Evolutionary conservation across 2,797 vertebrate species (phyloP).

Genomic region (Ctenochaetus hawaiiensis): DNA sequence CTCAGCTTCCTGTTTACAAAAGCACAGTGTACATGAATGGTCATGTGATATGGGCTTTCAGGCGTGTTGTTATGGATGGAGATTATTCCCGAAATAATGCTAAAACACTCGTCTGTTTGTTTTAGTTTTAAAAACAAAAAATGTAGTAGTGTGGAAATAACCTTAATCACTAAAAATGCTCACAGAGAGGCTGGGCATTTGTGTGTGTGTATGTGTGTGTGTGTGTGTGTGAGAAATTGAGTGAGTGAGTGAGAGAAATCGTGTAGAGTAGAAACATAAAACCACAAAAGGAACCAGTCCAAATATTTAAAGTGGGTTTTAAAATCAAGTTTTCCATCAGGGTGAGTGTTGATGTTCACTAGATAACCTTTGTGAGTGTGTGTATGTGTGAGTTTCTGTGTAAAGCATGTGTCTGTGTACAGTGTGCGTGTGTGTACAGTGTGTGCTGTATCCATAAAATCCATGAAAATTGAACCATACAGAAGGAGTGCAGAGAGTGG

Average conservation of each 20-base stretch:
- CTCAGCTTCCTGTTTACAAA: no score
- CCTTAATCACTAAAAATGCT: conserved; percentile 35
- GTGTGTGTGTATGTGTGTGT: conserved; percentile 4
- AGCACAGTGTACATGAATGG: no score
- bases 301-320: conserved; percentile 56
- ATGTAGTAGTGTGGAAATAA: no score
- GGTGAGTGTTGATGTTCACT: conserved; percentile 50
- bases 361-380: conserved; percentile 12
- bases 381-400: conserved; percentile 3
- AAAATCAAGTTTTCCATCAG: conserved; percentile 53
- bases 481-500: conserved; percentile 8
- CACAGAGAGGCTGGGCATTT: not conserved
- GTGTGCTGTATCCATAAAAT: conserved; percentile 29
- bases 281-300: conserved; percentile 29
- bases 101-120: no score
- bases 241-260: not conserved
- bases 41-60: not conserved
- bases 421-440: not conserved
- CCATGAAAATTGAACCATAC: conserved; percentile 12
- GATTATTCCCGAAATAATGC: no score
- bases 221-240: not conserved
- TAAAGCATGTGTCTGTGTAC: conserved; percentile 3
- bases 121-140: no score
- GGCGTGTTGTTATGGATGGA: no score
- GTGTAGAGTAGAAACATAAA: conserved; percentile 38